These are phyloP conservation scores for Oceanodroma leucorhoa DNA, from an alignment of 2,797 vertebrate genomes.

Conservation along the genomic window DNA sequence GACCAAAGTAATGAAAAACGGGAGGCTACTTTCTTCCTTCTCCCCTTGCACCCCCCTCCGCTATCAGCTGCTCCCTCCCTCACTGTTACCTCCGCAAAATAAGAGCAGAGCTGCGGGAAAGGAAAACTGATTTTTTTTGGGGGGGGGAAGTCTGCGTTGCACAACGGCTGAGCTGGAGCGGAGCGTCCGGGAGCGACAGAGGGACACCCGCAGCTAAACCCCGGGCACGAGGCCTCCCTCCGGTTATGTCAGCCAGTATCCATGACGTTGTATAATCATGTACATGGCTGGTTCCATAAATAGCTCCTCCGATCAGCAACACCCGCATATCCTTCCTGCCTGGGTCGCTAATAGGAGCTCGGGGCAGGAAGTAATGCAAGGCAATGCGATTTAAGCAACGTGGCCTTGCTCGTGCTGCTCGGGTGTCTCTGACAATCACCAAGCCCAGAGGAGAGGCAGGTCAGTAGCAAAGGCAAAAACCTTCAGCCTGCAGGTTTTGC, in stretches of 20 bases:
- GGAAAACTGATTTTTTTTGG: not conserved
- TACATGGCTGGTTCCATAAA: slow-evolving; percentile 26
- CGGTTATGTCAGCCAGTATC: not conserved
- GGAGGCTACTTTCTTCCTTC: not conserved
- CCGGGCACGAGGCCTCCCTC: not conserved
- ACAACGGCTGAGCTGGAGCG: not conserved
- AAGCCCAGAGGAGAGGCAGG: not conserved
- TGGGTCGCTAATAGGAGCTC: not conserved
- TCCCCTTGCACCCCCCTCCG: accelerated
- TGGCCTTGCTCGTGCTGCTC: not conserved
- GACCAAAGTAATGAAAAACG: not conserved
- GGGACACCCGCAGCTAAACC: not conserved
- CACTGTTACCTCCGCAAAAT: not conserved
- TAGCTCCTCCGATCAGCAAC: slow-evolving; percentile 26
- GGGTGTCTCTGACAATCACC: not conserved
- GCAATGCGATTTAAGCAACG: not conserved
- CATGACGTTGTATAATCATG: not conserved
- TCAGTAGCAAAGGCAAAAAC: not conserved
- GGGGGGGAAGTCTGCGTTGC: accelerated
- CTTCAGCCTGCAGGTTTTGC: not conserved
- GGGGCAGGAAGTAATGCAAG: not conserved
- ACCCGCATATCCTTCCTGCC: slow-evolving; percentile 10
- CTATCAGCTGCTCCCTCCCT: not conserved
- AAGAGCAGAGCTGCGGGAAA: not conserved
- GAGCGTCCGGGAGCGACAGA: not conserved